Evolutionary conservation across 2,888 invertebrate genomes (phyloP), one percentile per base, ranked within the genome.

Genomic region (Drosophila cognata): DNA sequence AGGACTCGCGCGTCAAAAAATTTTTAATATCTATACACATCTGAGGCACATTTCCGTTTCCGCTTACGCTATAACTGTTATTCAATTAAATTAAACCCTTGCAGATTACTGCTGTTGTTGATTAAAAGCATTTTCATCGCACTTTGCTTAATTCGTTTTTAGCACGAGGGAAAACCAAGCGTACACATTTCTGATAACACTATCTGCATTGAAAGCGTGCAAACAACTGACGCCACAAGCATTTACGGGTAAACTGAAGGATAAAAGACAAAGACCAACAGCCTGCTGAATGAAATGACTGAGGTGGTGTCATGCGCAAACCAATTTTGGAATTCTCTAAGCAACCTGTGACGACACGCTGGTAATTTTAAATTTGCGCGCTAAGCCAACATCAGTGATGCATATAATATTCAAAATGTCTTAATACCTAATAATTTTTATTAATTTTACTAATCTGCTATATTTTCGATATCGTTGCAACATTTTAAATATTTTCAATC

Each of bases 191-290:
- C 21, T 41, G 35, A 43, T 38, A 59, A 51, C 25, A 46, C 31
- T 60, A 21, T 21, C 38, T 8, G 25, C 38, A 48, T 33, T 16
- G 52, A 60, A 36, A 10, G 61, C 73, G 70, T 56, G 56, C 35
- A 43, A 31, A 13, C 66, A 66, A 79, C 86, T 81, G 84, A 71
- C 69, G 68, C 75, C 71, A 77, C 70, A 60, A 71, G 69, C 69
- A 57, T 53, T 75, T 80, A 72, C 66, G 72, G 67, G 71, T 71
- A 52, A 72, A 86, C 82, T 89, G 60, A 80, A 74, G 41, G 36
- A 53, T 59, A 60, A 59, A 43, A 13, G 50, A n/a, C 35, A 43
- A 57, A 52, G 63, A 38, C 57, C 41, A 57, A 57, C 57, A 38
- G 38, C 51, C 55, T 21, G 63, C 46, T 53, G 21, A 36, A 57